These are phyloP conservation scores for Sebastes vulpes DNA, from an alignment of 2,797 vertebrate genomes.

Conservation along the genomic window DNA sequence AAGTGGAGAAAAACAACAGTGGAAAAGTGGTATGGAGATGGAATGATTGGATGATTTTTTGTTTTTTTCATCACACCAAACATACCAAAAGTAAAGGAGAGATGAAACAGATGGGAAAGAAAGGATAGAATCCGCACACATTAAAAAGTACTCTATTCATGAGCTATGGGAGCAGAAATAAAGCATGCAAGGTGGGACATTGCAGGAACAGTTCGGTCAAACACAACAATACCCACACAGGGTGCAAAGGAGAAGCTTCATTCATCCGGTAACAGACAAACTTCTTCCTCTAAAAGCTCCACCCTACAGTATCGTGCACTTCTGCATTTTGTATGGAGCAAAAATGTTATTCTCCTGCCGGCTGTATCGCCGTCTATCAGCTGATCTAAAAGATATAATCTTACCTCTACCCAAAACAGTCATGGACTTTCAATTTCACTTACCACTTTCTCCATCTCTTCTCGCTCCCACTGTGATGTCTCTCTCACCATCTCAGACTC, in stretches of 20 bases:
- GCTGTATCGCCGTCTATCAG: not conserved
- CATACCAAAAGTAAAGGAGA: slow-evolving; percentile 57
- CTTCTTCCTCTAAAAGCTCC: slow-evolving; percentile 27
- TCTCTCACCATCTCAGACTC: slow-evolving; percentile 94
- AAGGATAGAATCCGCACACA: slow-evolving; percentile 85
- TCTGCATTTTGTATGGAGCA: not conserved
- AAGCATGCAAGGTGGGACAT: slow-evolving; percentile 77
- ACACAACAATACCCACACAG: slow-evolving; percentile 44
- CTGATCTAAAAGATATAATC: not conserved
- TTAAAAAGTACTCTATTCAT: slow-evolving; percentile 80
- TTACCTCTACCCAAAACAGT: not conserved
- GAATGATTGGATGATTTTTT: slow-evolving; percentile 62
- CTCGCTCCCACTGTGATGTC: slow-evolving; percentile 92
- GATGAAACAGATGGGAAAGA: slow-evolving; percentile 57
- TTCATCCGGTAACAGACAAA: slow-evolving; percentile 56
- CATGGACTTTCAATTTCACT: slow-evolving; percentile 64
- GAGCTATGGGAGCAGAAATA: slow-evolving; percentile 72
- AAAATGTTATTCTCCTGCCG: not conserved
- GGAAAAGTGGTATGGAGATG: slow-evolving; percentile 44
- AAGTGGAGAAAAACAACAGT: slow-evolving; percentile 22
- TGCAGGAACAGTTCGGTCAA: slow-evolving; percentile 60
- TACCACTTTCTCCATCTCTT: slow-evolving; percentile 95
- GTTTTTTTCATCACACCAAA: slow-evolving; percentile 67
- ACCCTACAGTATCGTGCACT: not conserved
- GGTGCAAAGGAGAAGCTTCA: slow-evolving; percentile 65